phyloP scores from a whole-genome alignment of 64 coral and sea anemone genomes.

The Astreopora myriophthalma region DNA sequence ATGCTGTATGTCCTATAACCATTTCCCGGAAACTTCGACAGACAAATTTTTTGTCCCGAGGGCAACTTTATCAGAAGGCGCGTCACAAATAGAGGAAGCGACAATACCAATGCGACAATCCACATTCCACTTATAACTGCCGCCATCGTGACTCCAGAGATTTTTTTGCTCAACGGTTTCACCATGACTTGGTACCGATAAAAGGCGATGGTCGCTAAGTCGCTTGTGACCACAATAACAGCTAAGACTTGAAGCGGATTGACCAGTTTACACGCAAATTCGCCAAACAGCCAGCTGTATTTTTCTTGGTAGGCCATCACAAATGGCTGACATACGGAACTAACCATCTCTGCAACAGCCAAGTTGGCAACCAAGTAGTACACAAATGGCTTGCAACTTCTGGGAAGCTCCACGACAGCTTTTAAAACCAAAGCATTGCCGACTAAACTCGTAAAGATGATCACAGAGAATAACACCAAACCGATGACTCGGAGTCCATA shows the following conservation, averaged over 20 bases:
- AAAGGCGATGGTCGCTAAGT: constrained; percentile 74
- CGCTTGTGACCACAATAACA: constrained; percentile 55
- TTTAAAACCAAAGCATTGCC: constrained; percentile 65
- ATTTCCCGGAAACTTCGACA: constrained; percentile 9
- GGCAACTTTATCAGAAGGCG: neutral
- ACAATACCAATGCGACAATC: constrained; percentile 17
- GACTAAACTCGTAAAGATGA: constrained; percentile 34
- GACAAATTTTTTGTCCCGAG: constrained; percentile 6
- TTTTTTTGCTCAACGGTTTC: neutral
- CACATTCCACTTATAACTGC: constrained; percentile 36
- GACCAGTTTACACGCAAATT: constrained; percentile 65
- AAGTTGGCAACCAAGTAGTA: constrained; percentile 83
- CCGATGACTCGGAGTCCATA: neutral
- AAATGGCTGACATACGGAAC: constrained; percentile 53
- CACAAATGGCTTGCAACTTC: neutral
- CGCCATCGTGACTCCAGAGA: neutral
- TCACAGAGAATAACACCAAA: constrained; percentile 5
- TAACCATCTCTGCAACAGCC: constrained; percentile 72
- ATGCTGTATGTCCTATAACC: constrained; percentile 34
- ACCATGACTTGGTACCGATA: constrained; percentile 65
- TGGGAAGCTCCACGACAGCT: constrained; percentile 5
- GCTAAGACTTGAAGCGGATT: constrained; percentile 69
- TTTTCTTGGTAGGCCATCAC: constrained; percentile 54
- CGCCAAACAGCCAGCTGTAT: constrained; percentile 74
- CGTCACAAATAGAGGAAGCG: constrained; percentile 9